Percentiles rank a stretch among this genome's conserved stretches.
Evolutionary conservation across 2,888 invertebrate genomes (phyloP).

Genomic region (Acrocera orbiculus): DNA sequence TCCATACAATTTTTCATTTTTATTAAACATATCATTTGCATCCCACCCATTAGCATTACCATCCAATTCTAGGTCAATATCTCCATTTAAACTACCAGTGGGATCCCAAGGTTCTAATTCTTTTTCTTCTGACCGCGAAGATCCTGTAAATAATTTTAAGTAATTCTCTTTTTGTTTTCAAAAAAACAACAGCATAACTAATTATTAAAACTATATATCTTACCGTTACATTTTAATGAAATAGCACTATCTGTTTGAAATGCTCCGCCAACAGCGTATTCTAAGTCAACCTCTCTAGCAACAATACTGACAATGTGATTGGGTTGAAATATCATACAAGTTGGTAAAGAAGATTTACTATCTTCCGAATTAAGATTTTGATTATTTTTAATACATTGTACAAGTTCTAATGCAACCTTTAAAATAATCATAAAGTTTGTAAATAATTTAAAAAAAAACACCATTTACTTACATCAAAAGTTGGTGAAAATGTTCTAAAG

Average conservation of each 20-base stretch:
- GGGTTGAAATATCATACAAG: constrained; percentile 49
- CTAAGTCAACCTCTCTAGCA: constrained; percentile 70
- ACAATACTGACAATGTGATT: constrained; percentile 69
- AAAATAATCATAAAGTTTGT: constrained; percentile 5
- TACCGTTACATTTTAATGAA: constrained; percentile 63
- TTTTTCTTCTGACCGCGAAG: constrained; percentile 32
- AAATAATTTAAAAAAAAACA: constrained; percentile 2
- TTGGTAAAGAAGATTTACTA: constrained; percentile 20
- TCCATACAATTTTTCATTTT: constrained; percentile 81
- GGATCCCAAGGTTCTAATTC: constrained; percentile 84
- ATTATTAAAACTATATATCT: constrained; percentile 11
- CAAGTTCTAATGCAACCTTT: constrained; percentile 65
- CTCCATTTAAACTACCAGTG: constrained; percentile 35
- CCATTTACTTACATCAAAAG: constrained; percentile 50
- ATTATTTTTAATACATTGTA: constrained; percentile 41
- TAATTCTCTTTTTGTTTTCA: background rate
- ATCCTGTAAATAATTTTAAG: constrained; percentile 15
- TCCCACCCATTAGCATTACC: constrained; percentile 87
- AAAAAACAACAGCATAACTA: too few species aligned
- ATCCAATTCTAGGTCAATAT: constrained; percentile 51
- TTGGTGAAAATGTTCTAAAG: constrained; percentile 73
- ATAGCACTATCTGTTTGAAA: constrained; percentile 84
- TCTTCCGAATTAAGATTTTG: constrained; percentile 22
- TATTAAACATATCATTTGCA: constrained; percentile 89
- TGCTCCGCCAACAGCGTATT: constrained; percentile 72